These are phyloP conservation scores for Cyphomyrus discorhynchus DNA, from an alignment of 2,113 vertebrate genomes.

Conservation along the genomic window DNA sequence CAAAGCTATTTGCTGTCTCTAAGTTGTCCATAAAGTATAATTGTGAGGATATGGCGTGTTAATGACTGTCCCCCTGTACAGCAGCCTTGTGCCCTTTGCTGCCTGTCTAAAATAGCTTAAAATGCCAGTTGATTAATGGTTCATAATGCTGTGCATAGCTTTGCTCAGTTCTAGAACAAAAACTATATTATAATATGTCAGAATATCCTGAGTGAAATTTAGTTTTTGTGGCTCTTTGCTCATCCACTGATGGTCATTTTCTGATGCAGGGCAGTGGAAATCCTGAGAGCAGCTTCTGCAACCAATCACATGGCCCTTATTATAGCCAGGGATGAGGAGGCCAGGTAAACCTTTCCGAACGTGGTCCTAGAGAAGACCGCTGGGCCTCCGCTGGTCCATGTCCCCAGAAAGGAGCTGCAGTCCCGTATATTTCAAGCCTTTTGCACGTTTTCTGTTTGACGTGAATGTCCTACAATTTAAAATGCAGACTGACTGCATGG, in stretches of 20 bases:
- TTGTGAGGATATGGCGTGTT: neutral
- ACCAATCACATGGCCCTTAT: slow-evolving; percentile 84
- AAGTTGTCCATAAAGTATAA: neutral
- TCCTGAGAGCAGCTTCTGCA: slow-evolving; percentile 73
- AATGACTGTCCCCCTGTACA: neutral
- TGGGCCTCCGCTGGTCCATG: neutral
- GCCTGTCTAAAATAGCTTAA: neutral
- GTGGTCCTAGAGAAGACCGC: too few relatives aligned
- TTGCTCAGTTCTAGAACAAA: neutral
- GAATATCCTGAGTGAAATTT: neutral
- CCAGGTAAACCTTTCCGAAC: slow-evolving; percentile 58
- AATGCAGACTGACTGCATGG: neutral
- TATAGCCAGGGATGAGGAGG: slow-evolving; percentile 78
- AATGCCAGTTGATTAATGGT: neutral
- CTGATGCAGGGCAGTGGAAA: slow-evolving; percentile 71
- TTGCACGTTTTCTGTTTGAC: neutral
- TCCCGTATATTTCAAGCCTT: neutral
- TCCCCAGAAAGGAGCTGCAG: neutral
- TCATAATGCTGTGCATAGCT: neutral
- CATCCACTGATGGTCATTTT: neutral
- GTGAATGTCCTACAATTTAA: neutral
- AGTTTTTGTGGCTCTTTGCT: neutral
- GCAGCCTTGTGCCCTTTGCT: neutral
- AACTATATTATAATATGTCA: neutral
- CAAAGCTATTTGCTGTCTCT: neutral